phyloP scores from a whole-genome alignment of 2,113 vertebrate genomes.

The Alouatta palliata region DNA sequence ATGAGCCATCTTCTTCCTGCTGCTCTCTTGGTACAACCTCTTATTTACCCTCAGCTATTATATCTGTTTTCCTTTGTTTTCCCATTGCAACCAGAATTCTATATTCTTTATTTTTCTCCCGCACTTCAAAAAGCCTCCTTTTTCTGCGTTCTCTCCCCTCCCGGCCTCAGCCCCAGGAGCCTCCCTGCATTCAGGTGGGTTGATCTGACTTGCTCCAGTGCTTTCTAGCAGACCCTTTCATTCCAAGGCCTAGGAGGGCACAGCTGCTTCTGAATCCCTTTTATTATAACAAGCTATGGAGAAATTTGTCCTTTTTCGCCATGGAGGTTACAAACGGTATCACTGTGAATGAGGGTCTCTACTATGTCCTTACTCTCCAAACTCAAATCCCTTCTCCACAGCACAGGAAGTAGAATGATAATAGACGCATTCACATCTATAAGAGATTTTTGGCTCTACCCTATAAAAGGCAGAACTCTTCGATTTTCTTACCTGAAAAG shows the following conservation, averaged over 20 bases:
- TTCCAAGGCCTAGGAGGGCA: background rate
- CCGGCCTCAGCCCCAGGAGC: background rate
- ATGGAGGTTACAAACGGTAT: background rate
- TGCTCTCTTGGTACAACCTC: background rate
- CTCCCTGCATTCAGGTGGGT: background rate
- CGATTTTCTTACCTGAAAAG: background rate
- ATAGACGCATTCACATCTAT: background rate
- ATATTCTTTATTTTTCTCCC: background rate
- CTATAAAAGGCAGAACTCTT: background rate
- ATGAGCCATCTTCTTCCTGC: background rate
- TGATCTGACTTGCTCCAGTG: background rate
- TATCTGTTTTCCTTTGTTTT: background rate
- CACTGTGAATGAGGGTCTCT: background rate
- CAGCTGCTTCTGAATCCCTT: background rate
- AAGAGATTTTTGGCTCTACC: background rate
- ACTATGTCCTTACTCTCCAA: background rate
- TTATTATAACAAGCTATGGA: background rate
- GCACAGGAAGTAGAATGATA: background rate
- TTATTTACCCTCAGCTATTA: background rate
- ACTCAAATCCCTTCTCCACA: background rate
- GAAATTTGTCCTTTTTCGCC: background rate
- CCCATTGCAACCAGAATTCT: background rate
- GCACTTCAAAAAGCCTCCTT: background rate
- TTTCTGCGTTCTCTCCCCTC: background rate
- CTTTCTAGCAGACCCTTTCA: background rate